Percentiles rank a stretch among this genome's conserved stretches.
Evolutionary conservation across 2,797 vertebrate species (phyloP).

Genomic region (Cynodonichthys magdalenae): DNA sequence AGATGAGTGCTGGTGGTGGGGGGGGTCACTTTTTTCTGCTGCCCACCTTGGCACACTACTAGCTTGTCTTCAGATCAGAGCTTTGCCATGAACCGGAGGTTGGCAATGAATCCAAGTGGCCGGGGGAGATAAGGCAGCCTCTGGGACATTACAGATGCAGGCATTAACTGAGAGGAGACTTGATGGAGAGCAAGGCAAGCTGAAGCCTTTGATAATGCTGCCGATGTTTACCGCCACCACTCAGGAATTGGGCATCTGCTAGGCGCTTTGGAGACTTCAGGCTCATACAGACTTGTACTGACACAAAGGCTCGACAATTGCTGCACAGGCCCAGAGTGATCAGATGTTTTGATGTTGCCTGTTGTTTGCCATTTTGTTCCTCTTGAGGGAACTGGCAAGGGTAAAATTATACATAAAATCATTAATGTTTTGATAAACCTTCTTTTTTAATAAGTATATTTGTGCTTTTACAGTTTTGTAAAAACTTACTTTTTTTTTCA

Average conservation of each 20-base stretch:
- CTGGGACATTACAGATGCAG: slow-evolving; percentile 79
- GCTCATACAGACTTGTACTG: slow-evolving; percentile 33
- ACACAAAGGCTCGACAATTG: slow-evolving; percentile 21
- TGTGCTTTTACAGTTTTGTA: slow-evolving; percentile 16
- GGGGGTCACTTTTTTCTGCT: slow-evolving; percentile 71
- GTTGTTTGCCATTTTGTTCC: slow-evolving; percentile 19
- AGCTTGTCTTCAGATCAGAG: slow-evolving; percentile 82
- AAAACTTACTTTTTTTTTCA: slow-evolving; percentile 23
- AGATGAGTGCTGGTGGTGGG: slow-evolving; percentile 58
- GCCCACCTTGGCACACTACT: slow-evolving; percentile 76
- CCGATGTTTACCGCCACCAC: slow-evolving; percentile 64
- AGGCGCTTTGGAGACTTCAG: slow-evolving; percentile 49
- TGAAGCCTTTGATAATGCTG: slow-evolving; percentile 79
- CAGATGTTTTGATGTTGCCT: slow-evolving; percentile 18
- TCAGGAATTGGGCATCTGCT: slow-evolving; percentile 66
- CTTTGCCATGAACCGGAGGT: slow-evolving; percentile 74
- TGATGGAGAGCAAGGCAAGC: slow-evolving; percentile 71
- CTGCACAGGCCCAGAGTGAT: slow-evolving; percentile 12
- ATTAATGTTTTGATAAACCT: not conserved
- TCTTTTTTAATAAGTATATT: not conserved
- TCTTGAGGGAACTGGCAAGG: slow-evolving; percentile 19
- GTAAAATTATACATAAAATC: not conserved
- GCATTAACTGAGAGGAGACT: slow-evolving; percentile 70
- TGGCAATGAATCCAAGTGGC: slow-evolving; percentile 79
- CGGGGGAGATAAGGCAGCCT: slow-evolving; percentile 78